Conservation (phyloP, 1,140 invertebrate species). For the Leptonema lineaticorne region DNA sequence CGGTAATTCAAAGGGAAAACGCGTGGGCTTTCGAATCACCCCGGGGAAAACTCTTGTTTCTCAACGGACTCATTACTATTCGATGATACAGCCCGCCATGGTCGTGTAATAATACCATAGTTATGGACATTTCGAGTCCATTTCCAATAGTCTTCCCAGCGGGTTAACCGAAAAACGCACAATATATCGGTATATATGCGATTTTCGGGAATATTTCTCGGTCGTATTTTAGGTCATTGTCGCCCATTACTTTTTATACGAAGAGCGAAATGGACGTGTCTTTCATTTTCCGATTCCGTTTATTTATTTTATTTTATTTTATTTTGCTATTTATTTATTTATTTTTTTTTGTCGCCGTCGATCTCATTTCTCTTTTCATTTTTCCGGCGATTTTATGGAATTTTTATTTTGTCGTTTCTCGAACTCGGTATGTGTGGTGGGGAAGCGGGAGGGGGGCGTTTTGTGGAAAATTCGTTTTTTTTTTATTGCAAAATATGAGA, state of each 20-base stretch:
- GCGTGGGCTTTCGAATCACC: background rate
- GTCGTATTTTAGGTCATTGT: background rate
- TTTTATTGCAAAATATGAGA: no score
- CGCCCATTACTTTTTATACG: background rate
- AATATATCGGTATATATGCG: background rate
- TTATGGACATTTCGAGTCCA: background rate
- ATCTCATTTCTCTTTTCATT: no score
- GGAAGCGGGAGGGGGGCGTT: no score
- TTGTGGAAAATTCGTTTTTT: no score
- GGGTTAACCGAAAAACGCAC: background rate
- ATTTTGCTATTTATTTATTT: no score
- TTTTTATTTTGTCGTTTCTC: no score
- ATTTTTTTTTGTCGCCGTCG: no score
- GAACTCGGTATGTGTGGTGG: no score
- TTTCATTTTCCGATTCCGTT: background rate
- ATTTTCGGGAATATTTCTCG: background rate
- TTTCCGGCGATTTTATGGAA: no score
- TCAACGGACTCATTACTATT: slow-evolving; percentile 10
- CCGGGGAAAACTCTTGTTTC: background rate
- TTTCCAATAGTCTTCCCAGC: background rate
- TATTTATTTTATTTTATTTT: background rate
- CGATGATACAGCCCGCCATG: slow-evolving; percentile 1
- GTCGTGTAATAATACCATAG: background rate
- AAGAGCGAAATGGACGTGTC: background rate
- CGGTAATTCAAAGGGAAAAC: no score